Percentiles rank a stretch among this genome's conserved stretches.
Evolutionary conservation across 1,140 invertebrate species (phyloP).

Genomic region (Pseudomyrmex flavicornis): DNA sequence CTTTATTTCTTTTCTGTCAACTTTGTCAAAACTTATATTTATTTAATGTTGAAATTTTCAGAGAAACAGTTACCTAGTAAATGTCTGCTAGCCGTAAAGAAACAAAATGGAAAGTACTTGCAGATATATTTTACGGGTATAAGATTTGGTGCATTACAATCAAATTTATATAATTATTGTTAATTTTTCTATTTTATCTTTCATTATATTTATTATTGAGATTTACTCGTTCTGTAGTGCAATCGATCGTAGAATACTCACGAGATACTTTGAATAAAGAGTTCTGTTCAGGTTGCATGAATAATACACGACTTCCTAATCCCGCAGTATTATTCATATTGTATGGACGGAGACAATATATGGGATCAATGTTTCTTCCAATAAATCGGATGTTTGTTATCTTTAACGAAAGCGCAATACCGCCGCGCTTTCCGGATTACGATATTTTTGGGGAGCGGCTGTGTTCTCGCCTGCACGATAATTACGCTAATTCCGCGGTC

Average conservation of each 20-base stretch:
- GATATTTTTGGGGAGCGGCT: slow-evolving; percentile 47
- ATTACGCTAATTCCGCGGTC: slow-evolving; percentile 72
- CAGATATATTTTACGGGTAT: not conserved
- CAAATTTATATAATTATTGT: not conserved
- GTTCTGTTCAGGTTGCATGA: not conserved
- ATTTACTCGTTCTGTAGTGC: not conserved
- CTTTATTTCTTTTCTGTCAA: too few species aligned
- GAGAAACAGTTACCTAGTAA: not conserved
- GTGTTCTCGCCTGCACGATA: slow-evolving; percentile 54
- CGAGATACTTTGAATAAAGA: not conserved
- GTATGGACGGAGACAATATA: slow-evolving; percentile 43
- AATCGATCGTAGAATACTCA: slow-evolving; percentile 3
- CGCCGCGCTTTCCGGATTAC: not conserved
- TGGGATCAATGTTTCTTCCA: slow-evolving; percentile 60
- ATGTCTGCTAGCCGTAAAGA: not conserved
- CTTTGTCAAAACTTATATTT: not conserved
- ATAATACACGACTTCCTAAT: slow-evolving; percentile 57
- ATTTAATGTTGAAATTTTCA: slow-evolving; percentile 7
- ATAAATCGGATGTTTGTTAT: slow-evolving; percentile 62
- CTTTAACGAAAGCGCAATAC: slow-evolving; percentile 60
- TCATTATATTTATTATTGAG: not conserved
- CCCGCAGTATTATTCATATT: slow-evolving; percentile 61
- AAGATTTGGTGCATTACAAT: not conserved
- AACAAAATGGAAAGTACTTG: not conserved
- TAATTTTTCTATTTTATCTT: not conserved